A percentile compares a stretch with the other conserved stretches of the same genome.
phyloP scores from a whole-genome alignment of 2,888 invertebrate species.

The Smittia sp. region DNA sequence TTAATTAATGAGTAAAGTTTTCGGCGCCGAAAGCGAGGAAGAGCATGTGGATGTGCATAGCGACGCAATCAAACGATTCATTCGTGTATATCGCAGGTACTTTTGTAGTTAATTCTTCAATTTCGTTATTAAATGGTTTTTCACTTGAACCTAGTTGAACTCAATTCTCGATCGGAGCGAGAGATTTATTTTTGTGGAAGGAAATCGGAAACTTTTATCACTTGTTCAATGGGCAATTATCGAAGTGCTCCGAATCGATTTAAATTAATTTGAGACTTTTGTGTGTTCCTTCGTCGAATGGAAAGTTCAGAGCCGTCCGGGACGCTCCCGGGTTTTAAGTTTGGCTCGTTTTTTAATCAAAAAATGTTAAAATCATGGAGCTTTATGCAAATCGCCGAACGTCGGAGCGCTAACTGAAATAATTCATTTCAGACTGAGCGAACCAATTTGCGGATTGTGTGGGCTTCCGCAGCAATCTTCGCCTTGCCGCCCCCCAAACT shows the following conservation, averaged over 20 bases:
- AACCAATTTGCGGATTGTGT: too few species aligned
- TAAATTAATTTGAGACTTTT: constrained; percentile 15
- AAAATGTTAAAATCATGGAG: not conserved
- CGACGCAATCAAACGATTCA: not conserved
- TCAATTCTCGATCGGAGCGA: not conserved
- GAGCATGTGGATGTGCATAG: not conserved
- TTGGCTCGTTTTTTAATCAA: not conserved
- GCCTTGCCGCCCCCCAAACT: not conserved
- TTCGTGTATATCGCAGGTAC: constrained; percentile 40
- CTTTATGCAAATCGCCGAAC: not conserved
- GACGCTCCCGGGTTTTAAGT: not conserved
- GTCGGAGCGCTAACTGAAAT: not conserved
- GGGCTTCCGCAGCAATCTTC: not conserved
- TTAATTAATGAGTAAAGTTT: constrained; percentile 25
- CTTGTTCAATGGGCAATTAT: constrained; percentile 25
- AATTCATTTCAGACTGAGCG: not conserved
- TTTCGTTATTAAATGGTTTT: too few species aligned
- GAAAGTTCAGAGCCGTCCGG: too few species aligned
- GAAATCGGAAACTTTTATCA: constrained; percentile 22
- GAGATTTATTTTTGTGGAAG: not conserved
- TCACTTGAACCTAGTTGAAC: not conserved
- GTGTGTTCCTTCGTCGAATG: not conserved
- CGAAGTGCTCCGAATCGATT: not conserved
- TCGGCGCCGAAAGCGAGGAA: not conserved
- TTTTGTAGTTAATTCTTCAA: constrained; percentile 25